Evolutionary conservation across 2,113 vertebrate species (phyloP).

Genomic region (Asarcornis scutulata): DNA sequence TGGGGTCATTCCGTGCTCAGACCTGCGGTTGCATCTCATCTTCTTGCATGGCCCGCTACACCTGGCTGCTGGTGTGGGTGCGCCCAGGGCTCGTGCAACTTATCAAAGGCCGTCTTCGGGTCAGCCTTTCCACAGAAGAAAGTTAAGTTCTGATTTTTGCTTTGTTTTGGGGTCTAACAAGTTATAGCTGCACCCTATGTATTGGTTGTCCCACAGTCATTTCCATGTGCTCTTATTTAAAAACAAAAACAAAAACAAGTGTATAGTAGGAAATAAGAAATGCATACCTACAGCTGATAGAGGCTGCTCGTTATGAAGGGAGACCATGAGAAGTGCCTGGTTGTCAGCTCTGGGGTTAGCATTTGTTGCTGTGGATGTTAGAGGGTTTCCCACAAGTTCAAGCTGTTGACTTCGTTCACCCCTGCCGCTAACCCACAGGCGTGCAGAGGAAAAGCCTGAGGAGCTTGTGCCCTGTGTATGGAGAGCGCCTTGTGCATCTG

Average conservation of each 20-base stretch:
- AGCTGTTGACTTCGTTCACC: neutral
- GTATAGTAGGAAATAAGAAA: constrained; percentile 24
- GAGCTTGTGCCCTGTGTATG: neutral
- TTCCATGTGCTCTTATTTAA: neutral
- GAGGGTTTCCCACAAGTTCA: neutral
- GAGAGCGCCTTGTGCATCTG: neutral
- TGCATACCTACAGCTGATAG: rapidly evolving
- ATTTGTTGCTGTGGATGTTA: neutral
- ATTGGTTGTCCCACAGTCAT: neutral
- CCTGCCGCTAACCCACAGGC: neutral
- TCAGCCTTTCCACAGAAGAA: neutral
- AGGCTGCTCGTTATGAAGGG: neutral
- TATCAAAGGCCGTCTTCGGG: constrained; percentile 5
- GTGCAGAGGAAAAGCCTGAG: neutral
- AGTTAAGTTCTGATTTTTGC: neutral
- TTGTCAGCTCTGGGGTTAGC: neutral
- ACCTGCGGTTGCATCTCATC: neutral
- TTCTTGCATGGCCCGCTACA: neutral
- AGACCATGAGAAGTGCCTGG: neutral
- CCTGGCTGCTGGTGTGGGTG: neutral
- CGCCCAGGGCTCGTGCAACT: neutral
- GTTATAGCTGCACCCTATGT: neutral
- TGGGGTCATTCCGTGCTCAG: rapidly evolving
- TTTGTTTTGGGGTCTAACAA: constrained; percentile 8
- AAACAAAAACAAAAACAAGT: neutral